Evolutionary conservation across 2,888 invertebrate species (phyloP).

Genomic region (Alsophila aescularia): DNA sequence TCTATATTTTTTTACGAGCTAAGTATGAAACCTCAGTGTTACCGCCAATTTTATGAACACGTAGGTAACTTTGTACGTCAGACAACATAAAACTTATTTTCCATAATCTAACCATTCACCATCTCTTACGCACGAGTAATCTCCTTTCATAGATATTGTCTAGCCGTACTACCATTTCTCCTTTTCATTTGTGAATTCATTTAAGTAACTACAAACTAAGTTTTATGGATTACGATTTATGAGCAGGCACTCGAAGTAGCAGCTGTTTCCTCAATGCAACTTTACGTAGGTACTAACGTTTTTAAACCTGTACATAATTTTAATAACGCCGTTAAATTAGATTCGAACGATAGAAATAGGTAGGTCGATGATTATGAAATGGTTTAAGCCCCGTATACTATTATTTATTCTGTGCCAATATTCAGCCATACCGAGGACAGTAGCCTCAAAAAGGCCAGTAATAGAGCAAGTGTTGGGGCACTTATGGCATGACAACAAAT

Average conservation of each 20-base stretch:
- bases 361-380: no score
- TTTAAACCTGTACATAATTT: no score
- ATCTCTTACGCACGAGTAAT: neutral
- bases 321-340: no score
- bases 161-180: neutral
- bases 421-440: no score
- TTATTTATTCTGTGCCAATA: no score
- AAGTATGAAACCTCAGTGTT: conserved; percentile 13
- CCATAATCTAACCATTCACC: neutral
- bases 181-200: neutral
- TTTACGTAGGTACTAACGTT: no score
- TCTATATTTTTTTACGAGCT: conserved; percentile 43
- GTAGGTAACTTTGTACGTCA: neutral
- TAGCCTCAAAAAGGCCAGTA: no score
- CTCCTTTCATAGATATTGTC: neutral
- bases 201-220: neutral
- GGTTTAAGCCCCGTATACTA: no score
- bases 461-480: no score
- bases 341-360: no score
- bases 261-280: no score
- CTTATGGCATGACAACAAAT: no score
- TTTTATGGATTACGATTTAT: neutral
- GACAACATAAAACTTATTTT: neutral
- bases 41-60: neutral
- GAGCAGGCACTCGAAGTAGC: neutral